phyloP scores from a whole-genome alignment of 2,113 vertebrate genomes.

The Epinephelus fuscoguttatus region DNA sequence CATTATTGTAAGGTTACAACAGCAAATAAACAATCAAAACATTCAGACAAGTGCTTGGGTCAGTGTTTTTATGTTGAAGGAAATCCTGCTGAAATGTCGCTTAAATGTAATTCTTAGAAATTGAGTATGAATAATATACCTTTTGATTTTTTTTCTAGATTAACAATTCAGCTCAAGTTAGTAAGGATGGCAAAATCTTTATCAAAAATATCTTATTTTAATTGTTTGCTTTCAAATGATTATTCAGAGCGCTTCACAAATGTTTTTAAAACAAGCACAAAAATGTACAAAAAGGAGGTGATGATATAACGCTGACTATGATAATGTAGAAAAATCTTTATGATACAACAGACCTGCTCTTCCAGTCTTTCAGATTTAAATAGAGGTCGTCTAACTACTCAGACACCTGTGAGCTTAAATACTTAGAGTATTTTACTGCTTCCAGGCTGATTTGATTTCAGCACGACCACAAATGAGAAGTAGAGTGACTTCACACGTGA shows the following conservation, averaged over 20 bases:
- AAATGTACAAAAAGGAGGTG: constrained; percentile 28
- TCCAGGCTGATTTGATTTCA: constrained; percentile 14
- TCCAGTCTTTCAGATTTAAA: neutral
- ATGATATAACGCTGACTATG: constrained; percentile 9
- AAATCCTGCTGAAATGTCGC: constrained; percentile 1
- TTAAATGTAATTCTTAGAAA: constrained; percentile 18
- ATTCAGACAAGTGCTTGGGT: constrained; percentile 24
- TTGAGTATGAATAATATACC: constrained; percentile 1
- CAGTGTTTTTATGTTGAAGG: constrained; percentile 22
- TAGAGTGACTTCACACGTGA: constrained; percentile 21
- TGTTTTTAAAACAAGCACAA: neutral
- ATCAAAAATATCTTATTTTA: constrained; percentile 65
- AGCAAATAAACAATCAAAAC: constrained; percentile 47
- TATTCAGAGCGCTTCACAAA: constrained; percentile 19
- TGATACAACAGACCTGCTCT: neutral
- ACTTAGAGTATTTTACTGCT: constrained; percentile 8
- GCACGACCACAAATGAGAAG: constrained; percentile 7
- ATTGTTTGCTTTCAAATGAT: constrained; percentile 18
- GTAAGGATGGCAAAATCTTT: constrained; percentile 49
- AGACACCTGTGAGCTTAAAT: constrained; percentile 9
- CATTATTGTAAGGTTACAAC: constrained; percentile 50
- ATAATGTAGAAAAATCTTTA: constrained; percentile 16
- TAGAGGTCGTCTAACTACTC: neutral
- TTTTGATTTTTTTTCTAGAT: neutral
- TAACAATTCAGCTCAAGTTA: constrained; percentile 23